phyloP scores from a whole-genome alignment of 2,113 vertebrate species.

The Tupaia tana region DNA sequence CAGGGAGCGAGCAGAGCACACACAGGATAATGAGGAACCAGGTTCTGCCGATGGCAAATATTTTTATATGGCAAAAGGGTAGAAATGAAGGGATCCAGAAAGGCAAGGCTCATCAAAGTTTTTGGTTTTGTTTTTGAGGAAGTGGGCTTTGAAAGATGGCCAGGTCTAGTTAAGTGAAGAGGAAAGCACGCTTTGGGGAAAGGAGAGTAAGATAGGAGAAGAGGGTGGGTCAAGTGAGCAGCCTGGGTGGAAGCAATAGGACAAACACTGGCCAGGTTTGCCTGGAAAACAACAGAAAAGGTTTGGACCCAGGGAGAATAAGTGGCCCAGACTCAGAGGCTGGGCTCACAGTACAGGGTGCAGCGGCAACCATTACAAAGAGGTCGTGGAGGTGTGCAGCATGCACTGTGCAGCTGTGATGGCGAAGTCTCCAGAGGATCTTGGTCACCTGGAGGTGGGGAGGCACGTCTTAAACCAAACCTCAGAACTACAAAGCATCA shows the following conservation, averaged over 20 bases:
- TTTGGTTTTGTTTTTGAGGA: conserved; percentile 1
- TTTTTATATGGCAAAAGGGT: not conserved
- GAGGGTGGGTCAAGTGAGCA: accelerated
- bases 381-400: no score
- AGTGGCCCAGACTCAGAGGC: not conserved
- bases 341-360: not conserved
- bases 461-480: not conserved
- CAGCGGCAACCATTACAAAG: not conserved
- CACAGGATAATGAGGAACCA: no score
- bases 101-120: not conserved
- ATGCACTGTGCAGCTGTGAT: not conserved
- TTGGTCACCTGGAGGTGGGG: not conserved
- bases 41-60: not conserved
- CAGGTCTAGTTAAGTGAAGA: not conserved
- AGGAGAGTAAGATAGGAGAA: accelerated
- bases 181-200: not conserved
- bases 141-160: not conserved
- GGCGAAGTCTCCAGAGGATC: not conserved
- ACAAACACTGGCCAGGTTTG: accelerated
- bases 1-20: not conserved
- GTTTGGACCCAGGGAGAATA: not conserved
- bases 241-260: not conserved
- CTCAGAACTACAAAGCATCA: not conserved
- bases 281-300: not conserved
- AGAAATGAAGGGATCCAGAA: not conserved